phyloP scores from a whole-genome alignment of 2,888 invertebrate genomes.

The Melipona bicolor region DNA sequence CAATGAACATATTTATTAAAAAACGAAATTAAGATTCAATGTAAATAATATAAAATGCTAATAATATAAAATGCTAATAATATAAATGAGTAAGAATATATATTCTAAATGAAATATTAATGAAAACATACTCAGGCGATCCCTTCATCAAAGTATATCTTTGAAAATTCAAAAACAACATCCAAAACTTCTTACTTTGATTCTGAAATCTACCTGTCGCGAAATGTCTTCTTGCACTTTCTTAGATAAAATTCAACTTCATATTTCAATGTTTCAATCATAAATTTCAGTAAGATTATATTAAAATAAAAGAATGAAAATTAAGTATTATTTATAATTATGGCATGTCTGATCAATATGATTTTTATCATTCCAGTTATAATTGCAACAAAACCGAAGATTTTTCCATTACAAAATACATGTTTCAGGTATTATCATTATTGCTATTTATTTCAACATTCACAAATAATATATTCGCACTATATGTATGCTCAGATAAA shows the following conservation, averaged over 20 bases:
- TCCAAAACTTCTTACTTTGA: not conserved
- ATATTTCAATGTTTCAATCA: not conserved
- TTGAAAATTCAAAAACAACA: not conserved
- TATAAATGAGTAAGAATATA: too few species aligned
- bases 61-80: too few species aligned
- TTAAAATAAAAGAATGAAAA: not conserved
- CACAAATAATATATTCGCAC: not conserved
- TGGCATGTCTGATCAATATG: too few species aligned
- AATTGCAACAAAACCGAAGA: not conserved
- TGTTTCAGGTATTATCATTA: not conserved
- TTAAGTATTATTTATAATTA: not conserved
- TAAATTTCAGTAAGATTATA: not conserved
- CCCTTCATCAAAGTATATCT: not conserved
- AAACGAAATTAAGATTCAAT: too few species aligned
- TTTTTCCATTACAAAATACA: not conserved
- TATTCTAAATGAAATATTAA: not conserved
- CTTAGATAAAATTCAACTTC: not conserved
- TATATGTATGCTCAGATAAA: not conserved
- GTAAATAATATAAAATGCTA: too few species aligned
- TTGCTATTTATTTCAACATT: not conserved
- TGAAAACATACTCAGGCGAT: not conserved
- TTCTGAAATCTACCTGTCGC: not conserved
- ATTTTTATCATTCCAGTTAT: not conserved
- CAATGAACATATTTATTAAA: too few species aligned
- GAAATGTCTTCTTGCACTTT: not conserved